Evolutionary conservation across 2,888 invertebrate species (phyloP).

Genomic region (Acanthosepion lycidas): DNA sequence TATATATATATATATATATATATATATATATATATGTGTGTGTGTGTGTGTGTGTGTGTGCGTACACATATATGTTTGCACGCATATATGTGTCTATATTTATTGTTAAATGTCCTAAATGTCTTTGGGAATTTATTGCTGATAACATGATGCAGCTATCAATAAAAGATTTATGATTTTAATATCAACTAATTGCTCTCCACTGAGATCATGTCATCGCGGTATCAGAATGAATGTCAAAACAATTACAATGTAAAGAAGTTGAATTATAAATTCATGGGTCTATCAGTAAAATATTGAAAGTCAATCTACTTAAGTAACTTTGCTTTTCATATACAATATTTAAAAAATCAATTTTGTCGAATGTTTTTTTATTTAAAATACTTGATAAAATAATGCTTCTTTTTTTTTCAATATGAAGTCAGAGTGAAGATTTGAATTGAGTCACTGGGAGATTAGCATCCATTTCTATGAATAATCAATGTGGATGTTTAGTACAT

Average conservation of each 20-base stretch:
- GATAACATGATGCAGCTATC: too few species aligned
- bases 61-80: neutral
- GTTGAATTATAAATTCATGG: neutral
- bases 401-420: neutral
- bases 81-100: neutral
- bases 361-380: neutral
- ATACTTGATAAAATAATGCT: neutral
- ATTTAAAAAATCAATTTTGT: neutral
- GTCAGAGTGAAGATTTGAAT: neutral
- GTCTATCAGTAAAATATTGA: neutral
- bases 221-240: neutral
- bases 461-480: neutral
- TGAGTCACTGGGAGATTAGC: neutral
- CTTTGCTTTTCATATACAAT: neutral
- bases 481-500: neutral
- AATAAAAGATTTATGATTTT: neutral
- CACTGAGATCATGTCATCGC: neutral
- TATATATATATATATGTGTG: too few species aligned
- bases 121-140: too few species aligned
- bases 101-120: too few species aligned
- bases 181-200: neutral
- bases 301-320: neutral
- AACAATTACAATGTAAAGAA: neutral
- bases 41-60: neutral
- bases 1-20: too few species aligned